A percentile compares a stretch with the other conserved stretches of the same genome.
phyloP scores from a whole-genome alignment of 2,113 vertebrate genomes.

The Albula glossodonta region DNA sequence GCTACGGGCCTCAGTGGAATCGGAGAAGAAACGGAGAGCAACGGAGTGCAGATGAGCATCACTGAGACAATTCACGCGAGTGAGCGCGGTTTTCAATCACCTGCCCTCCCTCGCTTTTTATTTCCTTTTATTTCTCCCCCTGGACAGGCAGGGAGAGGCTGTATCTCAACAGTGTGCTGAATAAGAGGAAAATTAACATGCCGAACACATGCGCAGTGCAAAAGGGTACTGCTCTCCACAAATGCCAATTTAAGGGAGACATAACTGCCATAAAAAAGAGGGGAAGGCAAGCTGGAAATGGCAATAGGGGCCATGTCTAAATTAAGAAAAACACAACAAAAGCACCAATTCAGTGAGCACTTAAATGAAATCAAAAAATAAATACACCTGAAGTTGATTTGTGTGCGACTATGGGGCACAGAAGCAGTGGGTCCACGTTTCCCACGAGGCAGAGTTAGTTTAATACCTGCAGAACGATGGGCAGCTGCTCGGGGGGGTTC shows the following conservation, averaged over 20 bases:
- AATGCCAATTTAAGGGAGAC: constrained; percentile 6
- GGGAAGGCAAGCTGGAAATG: neutral
- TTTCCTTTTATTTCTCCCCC: neutral
- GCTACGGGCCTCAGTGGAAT: neutral
- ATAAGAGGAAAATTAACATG: neutral
- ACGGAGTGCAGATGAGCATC: neutral
- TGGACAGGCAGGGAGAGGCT: neutral
- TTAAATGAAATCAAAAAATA: neutral
- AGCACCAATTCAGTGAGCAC: no score
- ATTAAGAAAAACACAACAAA: neutral
- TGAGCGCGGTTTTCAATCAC: neutral
- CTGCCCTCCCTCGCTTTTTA: neutral
- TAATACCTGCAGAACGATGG: constrained; percentile 91
- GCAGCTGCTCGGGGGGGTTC: constrained; percentile 94
- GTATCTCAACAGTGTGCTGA: neutral
- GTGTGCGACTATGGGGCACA: neutral
- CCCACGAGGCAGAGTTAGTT: neutral
- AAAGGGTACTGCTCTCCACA: neutral
- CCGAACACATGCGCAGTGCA: neutral
- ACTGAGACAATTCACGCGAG: neutral
- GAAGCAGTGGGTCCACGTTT: neutral
- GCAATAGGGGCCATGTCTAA: neutral
- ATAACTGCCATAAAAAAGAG: neutral
- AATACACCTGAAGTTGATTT: neutral
- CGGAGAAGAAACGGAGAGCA: no score